phyloP scores from a whole-genome alignment of 2,113 vertebrate species.

The Gavia stellata region DNA sequence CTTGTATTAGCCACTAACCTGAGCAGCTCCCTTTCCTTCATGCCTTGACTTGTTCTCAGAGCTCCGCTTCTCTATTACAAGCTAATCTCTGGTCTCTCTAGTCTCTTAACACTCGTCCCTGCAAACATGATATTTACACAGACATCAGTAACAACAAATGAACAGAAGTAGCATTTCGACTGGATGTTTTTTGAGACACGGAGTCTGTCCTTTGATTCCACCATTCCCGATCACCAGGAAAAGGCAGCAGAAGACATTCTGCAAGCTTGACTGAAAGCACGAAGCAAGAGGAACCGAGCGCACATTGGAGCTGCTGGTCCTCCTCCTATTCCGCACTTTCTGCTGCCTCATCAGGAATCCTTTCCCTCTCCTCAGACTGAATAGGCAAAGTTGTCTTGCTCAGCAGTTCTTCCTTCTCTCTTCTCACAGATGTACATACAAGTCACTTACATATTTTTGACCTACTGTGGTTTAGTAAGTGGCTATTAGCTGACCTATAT shows the following conservation, averaged over 20 bases:
- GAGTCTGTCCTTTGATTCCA: neutral
- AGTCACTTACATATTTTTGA: neutral
- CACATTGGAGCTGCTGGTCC: neutral
- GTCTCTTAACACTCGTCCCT: rapidly evolving
- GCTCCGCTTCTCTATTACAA: neutral
- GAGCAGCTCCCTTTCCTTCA: neutral
- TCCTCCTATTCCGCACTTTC: neutral
- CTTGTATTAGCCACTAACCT: neutral
- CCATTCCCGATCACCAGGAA: rapidly evolving
- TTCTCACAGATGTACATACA: neutral
- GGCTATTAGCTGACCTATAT: neutral
- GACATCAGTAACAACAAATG: rapidly evolving
- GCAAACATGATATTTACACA: rapidly evolving
- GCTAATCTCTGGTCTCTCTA: too few species aligned
- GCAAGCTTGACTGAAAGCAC: neutral
- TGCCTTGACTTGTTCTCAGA: neutral
- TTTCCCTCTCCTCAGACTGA: neutral
- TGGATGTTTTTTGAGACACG: too few species aligned
- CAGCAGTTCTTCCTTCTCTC: neutral
- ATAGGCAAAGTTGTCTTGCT: neutral
- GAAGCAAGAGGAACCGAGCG: neutral
- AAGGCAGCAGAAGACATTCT: neutral
- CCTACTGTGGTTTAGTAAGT: neutral
- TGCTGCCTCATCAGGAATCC: neutral
- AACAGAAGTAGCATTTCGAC: neutral